Base-by-base conservation (phyloP, 2,113 vertebrate genomes). In the Gobiocypris rarus region DNA sequence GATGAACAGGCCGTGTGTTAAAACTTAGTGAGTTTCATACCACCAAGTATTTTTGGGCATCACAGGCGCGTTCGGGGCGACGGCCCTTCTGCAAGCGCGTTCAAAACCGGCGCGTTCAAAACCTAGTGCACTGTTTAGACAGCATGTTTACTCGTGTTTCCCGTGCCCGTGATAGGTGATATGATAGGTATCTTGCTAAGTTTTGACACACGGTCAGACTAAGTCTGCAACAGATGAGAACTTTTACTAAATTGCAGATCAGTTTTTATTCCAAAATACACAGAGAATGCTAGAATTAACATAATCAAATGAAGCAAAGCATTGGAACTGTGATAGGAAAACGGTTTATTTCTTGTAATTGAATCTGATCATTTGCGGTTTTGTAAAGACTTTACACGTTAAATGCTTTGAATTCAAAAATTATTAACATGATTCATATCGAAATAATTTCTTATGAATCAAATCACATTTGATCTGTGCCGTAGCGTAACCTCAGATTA, bases 21-120 rank as follows among this genome's bases (percentile, higher is more conserved):
- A 52, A 50, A 52, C 3, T 45, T 31, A 15, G 9, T 9, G 15
- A 31, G 14, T 10, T 41, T 65, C 26, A 28, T 65, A 28, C 26
- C 26, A 48, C 45, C 15, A 7, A 22, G 31, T 69, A 69, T 45
- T 71, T 45, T 73, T 48, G n/a, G 22, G 41, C 69, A 73, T 45
- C 69, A 73, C n/a, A 48, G 69, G 69, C 69, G 69, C 69, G 22
- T 73, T 45, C 2, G 31, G 26, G 61, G 61, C 61, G 61, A 24
- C 15, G 69, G 34, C 34, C 34, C 34, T 34, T 34, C 34, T 34
- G 34, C 2, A 34, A 34, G 34, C 5, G 34, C 34, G 34, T 38
- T 38, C 31, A 34, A 34, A 34, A 34, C 31, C 31, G 67, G 28
- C 38, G 19, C 19, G 9, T 73, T 24, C n/a, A 17, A 38, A 54